Conservation (phyloP, 2,113 vertebrate genomes). For the Sylvilagus bachmani region DNA sequence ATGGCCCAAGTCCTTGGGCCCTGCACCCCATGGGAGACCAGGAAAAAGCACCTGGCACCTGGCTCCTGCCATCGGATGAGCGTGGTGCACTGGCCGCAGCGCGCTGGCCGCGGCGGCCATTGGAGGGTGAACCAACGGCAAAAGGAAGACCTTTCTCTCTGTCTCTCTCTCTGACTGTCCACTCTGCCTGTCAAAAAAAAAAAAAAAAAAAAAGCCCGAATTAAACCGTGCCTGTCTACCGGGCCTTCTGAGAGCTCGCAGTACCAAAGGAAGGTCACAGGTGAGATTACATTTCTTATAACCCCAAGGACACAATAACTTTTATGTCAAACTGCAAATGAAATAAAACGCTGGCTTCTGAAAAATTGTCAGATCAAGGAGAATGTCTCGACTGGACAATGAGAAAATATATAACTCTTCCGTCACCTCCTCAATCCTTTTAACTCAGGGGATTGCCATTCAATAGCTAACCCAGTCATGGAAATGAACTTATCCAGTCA, state of each 20-base stretch:
- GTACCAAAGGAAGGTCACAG: conserved; percentile 51
- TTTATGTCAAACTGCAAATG: conserved; percentile 68
- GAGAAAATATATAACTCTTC: conserved; percentile 60
- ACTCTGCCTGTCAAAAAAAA: no score
- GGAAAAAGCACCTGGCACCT: no score
- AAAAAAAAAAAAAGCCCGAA: no score
- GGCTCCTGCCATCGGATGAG: no score
- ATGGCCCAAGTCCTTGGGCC: no score
- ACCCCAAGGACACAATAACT: conserved; percentile 72
- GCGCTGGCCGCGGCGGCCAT: no score
- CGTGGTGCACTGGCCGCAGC: no score
- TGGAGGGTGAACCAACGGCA: no score
- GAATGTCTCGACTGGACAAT: conserved; percentile 46
- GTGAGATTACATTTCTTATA: conserved; percentile 61
- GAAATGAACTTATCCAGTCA: conserved; percentile 47
- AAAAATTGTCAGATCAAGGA: conserved; percentile 62
- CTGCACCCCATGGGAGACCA: no score
- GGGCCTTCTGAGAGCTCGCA: background rate
- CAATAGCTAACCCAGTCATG: conserved; percentile 14
- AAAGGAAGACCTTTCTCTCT: no score
- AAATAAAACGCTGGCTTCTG: conserved; percentile 70
- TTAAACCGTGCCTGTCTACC: background rate
- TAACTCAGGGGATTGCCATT: conserved; percentile 45
- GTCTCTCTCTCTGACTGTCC: no score
- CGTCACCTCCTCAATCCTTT: conserved; percentile 23